Percentiles rank a stretch among this genome's conserved stretches.
These are phyloP conservation scores for Oreochromis aureus DNA, from an alignment of 2,113 vertebrate species.

Conservation along the genomic window DNA sequence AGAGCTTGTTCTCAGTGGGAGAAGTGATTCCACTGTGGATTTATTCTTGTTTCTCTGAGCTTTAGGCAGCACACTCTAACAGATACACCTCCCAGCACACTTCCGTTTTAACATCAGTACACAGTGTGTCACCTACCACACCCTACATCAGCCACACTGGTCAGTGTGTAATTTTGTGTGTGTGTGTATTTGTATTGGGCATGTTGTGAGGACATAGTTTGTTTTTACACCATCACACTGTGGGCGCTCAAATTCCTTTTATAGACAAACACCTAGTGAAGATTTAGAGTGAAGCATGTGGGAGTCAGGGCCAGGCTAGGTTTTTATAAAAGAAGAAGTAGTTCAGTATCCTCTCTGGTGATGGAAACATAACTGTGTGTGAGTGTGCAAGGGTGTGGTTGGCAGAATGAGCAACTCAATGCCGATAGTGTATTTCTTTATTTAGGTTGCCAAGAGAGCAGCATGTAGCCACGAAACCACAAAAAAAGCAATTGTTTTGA, in stretches of 20 bases:
- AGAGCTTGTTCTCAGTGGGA: neutral
- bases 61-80: neutral
- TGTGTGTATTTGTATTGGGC: neutral
- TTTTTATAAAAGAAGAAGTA: neutral
- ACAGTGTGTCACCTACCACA: slow-evolving; percentile 27
- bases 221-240: neutral
- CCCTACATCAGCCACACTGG: slow-evolving; percentile 1
- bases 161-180: neutral
- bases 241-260: neutral
- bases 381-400: slow-evolving; percentile 5
- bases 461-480: neutral
- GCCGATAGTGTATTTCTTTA: neutral
- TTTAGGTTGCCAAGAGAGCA: neutral
- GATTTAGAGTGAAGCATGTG: neutral
- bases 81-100: neutral
- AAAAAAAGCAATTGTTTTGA: neutral
- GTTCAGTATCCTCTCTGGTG: neutral
- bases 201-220: neutral
- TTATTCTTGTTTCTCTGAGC: neutral
- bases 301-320: neutral
- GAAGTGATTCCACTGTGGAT: neutral
- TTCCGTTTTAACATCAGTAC: slow-evolving; percentile 29
- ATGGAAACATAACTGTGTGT: neutral
- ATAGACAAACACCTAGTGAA: neutral
- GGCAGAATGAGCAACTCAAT: neutral